phyloP scores from a whole-genome alignment of 2,113 vertebrate genomes.

The Halcyon malimbica region DNA sequence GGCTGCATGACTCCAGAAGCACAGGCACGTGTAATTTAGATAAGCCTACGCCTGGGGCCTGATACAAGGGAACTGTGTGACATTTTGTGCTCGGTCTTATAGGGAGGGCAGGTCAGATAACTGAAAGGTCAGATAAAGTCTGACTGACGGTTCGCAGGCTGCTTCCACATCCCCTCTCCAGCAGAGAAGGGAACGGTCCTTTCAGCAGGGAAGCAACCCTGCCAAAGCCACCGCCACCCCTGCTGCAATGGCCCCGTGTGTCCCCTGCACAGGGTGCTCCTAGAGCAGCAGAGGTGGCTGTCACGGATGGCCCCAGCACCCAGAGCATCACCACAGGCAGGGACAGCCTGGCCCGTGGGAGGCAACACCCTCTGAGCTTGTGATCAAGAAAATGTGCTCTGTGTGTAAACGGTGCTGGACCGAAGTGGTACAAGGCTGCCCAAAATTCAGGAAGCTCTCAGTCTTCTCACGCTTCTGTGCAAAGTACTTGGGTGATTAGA shows the following conservation, averaged over 20 bases:
- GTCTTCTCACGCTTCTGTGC: background rate
- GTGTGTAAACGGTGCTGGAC: background rate
- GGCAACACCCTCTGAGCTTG: background rate
- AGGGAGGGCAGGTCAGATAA: background rate
- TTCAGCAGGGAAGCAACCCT: background rate
- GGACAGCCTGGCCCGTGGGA: rapidly evolving
- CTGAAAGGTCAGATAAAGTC: constrained; percentile 27
- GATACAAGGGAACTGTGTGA: background rate
- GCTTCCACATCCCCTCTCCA: background rate
- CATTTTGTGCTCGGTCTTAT: background rate
- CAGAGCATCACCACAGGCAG: background rate
- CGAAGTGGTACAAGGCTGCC: background rate
- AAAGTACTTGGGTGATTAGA: background rate
- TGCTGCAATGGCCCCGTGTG: rapidly evolving
- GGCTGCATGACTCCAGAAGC: background rate
- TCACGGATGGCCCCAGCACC: background rate
- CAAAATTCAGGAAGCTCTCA: background rate
- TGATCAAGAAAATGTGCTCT: rapidly evolving
- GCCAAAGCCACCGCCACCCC: background rate
- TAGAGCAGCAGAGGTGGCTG: background rate
- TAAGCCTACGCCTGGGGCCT: background rate
- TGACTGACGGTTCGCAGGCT: background rate
- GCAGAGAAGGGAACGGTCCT: background rate
- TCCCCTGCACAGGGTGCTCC: background rate
- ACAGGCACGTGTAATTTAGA: background rate